phyloP scores from a whole-genome alignment of 2,888 invertebrate species.

The Sinelater perroti region DNA sequence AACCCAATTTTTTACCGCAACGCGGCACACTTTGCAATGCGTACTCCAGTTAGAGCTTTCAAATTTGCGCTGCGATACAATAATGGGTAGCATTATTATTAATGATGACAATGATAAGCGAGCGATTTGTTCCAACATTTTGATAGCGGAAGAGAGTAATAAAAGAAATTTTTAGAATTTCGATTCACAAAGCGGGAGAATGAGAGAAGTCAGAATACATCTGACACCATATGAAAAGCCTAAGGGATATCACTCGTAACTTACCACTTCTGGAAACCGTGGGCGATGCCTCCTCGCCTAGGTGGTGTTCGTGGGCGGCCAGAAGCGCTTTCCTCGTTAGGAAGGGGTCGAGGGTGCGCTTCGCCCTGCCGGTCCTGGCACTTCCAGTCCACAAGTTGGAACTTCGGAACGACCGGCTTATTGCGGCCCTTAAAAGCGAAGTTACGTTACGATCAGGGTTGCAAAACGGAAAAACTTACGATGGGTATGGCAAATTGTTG shows the following conservation, averaged over 20 bases:
- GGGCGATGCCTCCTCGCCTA: conserved; percentile 51
- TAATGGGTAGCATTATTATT: conserved; percentile 6
- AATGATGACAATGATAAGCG: neutral
- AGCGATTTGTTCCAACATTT: neutral
- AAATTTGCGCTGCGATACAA: conserved; percentile 7
- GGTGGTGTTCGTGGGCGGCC: conserved; percentile 66
- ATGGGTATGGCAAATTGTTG: conserved; percentile 83
- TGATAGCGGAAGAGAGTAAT: neutral
- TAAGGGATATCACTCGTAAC: too few relatives aligned
- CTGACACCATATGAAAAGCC: too few relatives aligned
- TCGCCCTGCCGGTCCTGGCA: conserved; percentile 73
- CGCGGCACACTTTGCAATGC: conserved; percentile 36
- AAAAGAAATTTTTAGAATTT: too few relatives aligned
- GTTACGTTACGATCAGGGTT: too few relatives aligned
- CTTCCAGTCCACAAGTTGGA: conserved; percentile 74
- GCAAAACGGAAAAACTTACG: conserved; percentile 72
- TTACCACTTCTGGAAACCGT: conserved; percentile 61
- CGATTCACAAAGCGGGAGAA: too few relatives aligned
- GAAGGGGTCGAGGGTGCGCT: conserved; percentile 74
- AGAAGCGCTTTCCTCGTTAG: conserved; percentile 77
- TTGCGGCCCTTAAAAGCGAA: conserved; percentile 71
- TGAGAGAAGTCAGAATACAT: too few relatives aligned
- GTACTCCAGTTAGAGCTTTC: conserved; percentile 16
- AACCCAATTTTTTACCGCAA: conserved; percentile 43
- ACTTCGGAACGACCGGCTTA: conserved; percentile 73